Conservation (phyloP, 2,113 vertebrate genomes). For the Prionailurus viverrinus region DNA sequence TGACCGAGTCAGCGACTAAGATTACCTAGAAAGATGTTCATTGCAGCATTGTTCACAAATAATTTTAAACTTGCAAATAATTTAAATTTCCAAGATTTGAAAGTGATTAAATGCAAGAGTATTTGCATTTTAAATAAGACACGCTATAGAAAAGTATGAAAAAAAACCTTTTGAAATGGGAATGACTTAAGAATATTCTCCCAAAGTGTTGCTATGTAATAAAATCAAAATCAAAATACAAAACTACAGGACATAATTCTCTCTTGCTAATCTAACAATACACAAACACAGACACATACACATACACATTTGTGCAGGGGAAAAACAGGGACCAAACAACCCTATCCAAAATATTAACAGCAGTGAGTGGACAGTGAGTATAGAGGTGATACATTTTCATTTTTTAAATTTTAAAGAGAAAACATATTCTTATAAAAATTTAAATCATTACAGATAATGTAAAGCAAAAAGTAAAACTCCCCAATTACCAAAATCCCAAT, state of each 20-base stretch:
- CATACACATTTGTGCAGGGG: not conserved
- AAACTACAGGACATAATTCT: not conserved
- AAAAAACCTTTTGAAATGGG: not conserved
- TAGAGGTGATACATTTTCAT: not conserved
- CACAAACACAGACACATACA: not conserved
- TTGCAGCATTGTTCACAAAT: not conserved
- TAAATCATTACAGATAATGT: not conserved
- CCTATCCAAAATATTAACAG: not conserved
- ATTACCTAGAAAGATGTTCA: not conserved
- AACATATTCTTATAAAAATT: not conserved
- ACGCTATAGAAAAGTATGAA: not conserved
- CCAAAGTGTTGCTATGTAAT: not conserved
- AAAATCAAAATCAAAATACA: not conserved
- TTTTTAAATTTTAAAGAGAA: not conserved
- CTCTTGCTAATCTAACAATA: not conserved
- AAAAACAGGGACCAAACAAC: not conserved
- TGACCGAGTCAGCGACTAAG: not conserved
- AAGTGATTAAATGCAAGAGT: not conserved
- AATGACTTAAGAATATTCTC: not conserved
- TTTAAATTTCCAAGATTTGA: not conserved
- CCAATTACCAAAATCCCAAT: not conserved
- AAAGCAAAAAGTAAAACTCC: not conserved
- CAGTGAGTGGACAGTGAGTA: not conserved
- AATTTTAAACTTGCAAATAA: not conserved
- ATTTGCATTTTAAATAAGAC: not conserved